Evolutionary conservation across 2,113 vertebrate species (phyloP), one percentile per base, ranked within the genome.

Genomic region (Pheucticus melanocephalus): DNA sequence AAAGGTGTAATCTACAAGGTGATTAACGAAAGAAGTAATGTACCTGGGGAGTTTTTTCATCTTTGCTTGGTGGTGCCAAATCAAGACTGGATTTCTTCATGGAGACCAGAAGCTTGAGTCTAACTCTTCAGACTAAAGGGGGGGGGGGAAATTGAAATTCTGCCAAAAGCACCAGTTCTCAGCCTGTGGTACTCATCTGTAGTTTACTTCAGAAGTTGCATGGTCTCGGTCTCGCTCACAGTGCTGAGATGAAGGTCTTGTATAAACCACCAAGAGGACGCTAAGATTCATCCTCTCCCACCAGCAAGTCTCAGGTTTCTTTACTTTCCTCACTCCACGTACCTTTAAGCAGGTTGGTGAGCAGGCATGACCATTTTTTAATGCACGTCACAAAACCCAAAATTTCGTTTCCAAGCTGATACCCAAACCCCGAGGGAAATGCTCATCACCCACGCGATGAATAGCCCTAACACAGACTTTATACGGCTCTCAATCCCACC

Each of bases 11-110:
- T 72, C 77, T 92, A 75, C 53, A 68, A 64, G 44, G 37, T 35
- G 81, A 95, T 94, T 89, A 95, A 71, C 40, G 48, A 84, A 68
- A 86, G 15, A 3, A 92, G 33, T n/a, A 61, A 82, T 56, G 45
- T 35, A 87, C 33, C 33, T 12, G 21, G 39, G 39, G 70, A 27
- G 30, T 77, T 59, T 90, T 90, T 83, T 94, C 60, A 80, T 91
- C 81, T 81, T 56, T 60, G 33, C 37, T 64, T 72, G 31, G 37
- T 45, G 56, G 71, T 90, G 77, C 56, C 60, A 93, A 65, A 88
- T 31, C 35, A 94, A 75, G 83, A 84, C 69, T 45, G 28, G 31
- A 42, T 75, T 28, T 56, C 73, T 79, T 84, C 19, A 42, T 3
- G 16, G 6, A 82, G 33, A 87, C 82, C 11, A 87, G 57, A 76